These are phyloP conservation scores for Zaprionus lachaisei DNA, from an alignment of 1,140 invertebrate species.

Conservation along the genomic window DNA sequence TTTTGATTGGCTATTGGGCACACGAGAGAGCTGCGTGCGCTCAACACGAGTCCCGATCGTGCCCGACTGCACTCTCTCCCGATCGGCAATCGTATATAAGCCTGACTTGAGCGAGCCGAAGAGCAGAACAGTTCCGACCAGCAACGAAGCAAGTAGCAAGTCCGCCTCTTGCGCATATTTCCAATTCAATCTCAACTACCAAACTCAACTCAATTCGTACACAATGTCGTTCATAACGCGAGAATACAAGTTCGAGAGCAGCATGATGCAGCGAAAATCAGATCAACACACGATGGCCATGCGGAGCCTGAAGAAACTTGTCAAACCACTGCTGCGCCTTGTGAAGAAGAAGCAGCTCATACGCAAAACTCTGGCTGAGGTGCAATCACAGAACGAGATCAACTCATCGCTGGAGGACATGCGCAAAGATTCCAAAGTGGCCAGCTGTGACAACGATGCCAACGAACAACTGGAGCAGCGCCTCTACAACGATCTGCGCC, in stretches of 20 bases:
- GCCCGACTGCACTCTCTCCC: neutral
- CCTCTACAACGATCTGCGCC: slow-evolving; percentile 87
- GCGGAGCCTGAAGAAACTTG: slow-evolving; percentile 85
- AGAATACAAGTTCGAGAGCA: slow-evolving; percentile 82
- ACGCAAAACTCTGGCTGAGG: slow-evolving; percentile 82
- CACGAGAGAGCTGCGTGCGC: slow-evolving; percentile 20
- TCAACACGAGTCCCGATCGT: slow-evolving; percentile 9
- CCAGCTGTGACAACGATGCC: slow-evolving; percentile 86
- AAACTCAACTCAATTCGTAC: slow-evolving; percentile 14
- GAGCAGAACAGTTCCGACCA: slow-evolving; percentile 59
- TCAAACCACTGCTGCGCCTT: slow-evolving; percentile 84
- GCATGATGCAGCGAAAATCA: slow-evolving; percentile 68
- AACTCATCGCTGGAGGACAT: slow-evolving; percentile 85
- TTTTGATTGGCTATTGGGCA: slow-evolving; percentile 53
- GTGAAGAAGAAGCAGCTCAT: slow-evolving; percentile 85
- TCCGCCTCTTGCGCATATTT: slow-evolving; percentile 16
- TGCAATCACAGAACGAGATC: slow-evolving; percentile 75
- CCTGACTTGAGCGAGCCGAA: slow-evolving; percentile 6
- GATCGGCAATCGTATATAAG: slow-evolving; percentile 66
- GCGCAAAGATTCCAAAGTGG: slow-evolving; percentile 77
- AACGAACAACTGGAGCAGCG: slow-evolving; percentile 88
- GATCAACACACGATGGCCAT: slow-evolving; percentile 79
- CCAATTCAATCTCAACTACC: slow-evolving; percentile 3
- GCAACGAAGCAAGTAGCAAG: slow-evolving; percentile 40
- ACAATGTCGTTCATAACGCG: slow-evolving; percentile 79